Conservation (phyloP, 2,797 vertebrate species). For the Typhlichthys subterraneus region DNA sequence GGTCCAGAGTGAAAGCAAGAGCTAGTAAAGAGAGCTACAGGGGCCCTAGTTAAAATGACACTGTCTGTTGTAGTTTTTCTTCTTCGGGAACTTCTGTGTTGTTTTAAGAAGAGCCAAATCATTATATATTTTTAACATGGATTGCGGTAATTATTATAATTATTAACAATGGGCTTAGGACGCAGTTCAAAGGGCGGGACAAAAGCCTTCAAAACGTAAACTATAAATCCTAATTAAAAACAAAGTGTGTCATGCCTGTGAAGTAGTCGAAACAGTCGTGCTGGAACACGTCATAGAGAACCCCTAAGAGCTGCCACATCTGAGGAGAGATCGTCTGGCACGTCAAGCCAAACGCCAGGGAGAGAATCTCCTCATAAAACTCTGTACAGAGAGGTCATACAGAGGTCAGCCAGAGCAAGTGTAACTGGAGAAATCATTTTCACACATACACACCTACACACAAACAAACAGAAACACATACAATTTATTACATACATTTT, state of each 20-base stretch:
- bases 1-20: no score
- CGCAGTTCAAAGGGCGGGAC: no score
- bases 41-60: no score
- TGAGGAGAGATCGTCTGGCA: slow-evolving; percentile 93
- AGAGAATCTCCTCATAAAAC: slow-evolving; percentile 97
- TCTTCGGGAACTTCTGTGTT: no score
- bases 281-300: slow-evolving; percentile 93
- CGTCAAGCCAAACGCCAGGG: slow-evolving; percentile 92
- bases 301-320: slow-evolving; percentile 96
- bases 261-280: slow-evolving; percentile 97
- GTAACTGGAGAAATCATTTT: background rate
- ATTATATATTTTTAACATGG: no score
- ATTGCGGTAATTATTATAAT: no score
- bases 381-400: slow-evolving; percentile 70
- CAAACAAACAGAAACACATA: no score
- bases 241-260: slow-evolving; percentile 78
- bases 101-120: no score
- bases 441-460: background rate
- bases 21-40: no score
- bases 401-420: background rate
- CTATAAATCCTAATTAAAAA: background rate
- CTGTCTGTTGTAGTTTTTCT: no score
- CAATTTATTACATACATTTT: no score
- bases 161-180: background rate
- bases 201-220: no score